phyloP scores from a whole-genome alignment of 2,113 vertebrate species.

The Carollia perspicillata region DNA sequence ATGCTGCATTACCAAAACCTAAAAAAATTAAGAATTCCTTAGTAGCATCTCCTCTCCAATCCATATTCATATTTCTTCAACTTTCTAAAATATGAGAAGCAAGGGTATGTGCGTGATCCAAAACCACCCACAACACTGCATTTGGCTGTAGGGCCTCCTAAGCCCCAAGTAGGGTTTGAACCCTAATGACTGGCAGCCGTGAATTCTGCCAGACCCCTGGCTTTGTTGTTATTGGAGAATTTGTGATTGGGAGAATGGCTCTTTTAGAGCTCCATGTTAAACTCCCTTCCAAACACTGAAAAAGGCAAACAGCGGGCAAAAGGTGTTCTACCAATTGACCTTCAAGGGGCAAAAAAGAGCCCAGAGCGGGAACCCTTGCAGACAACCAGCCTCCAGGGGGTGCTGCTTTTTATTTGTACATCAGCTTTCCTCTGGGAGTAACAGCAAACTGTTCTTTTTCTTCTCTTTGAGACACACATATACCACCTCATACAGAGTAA shows the following conservation, averaged over 20 bases:
- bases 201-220: not conserved
- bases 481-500: not conserved
- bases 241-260: not conserved
- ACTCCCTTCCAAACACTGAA: not conserved
- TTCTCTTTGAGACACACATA: not conserved
- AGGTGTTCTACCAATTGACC: not conserved
- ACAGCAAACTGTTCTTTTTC: not conserved
- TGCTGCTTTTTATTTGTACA: fast-evolving
- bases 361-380: not conserved
- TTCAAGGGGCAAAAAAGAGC: not conserved
- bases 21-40: not conserved
- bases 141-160: not conserved
- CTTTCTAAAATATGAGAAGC: not conserved
- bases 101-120: not conserved
- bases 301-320: not conserved
- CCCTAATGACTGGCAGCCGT: not conserved
- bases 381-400: too few species aligned
- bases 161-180: not conserved
- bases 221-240: not conserved
- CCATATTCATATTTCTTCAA: not conserved
- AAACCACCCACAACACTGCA: not conserved
- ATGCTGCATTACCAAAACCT: not conserved
- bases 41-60: not conserved
- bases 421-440: not conserved
- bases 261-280: not conserved